These are phyloP conservation scores for Oncorhynchus tshawytscha DNA, from an alignment of 2,113 vertebrate species.

Conservation along the genomic window DNA sequence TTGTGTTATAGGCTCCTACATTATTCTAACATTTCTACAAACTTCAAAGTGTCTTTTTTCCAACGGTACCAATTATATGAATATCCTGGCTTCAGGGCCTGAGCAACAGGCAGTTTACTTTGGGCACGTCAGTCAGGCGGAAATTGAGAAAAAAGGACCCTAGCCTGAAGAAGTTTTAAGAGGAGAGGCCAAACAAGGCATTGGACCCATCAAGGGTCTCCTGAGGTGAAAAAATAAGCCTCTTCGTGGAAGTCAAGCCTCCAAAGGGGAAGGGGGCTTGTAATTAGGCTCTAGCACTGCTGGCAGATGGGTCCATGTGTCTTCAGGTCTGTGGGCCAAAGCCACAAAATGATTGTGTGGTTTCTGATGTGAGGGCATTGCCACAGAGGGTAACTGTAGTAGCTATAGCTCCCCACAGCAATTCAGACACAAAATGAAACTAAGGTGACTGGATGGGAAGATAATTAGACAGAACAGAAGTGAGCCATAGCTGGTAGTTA, in stretches of 20 bases:
- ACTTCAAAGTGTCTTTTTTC: no score
- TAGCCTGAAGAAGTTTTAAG: neutral
- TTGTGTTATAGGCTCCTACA: no score
- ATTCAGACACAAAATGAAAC: constrained; percentile 19
- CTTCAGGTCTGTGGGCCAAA: constrained; percentile 32
- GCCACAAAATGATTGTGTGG: constrained; percentile 46
- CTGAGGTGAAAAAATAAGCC: constrained; percentile 34
- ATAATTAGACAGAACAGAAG: neutral
- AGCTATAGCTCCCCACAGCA: neutral
- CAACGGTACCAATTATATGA: no score
- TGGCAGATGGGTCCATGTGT: constrained; percentile 54
- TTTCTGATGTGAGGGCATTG: constrained; percentile 20
- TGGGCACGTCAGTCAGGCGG: no score
- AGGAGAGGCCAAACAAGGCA: constrained; percentile 42
- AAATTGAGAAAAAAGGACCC: no score
- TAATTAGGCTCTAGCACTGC: constrained; percentile 47
- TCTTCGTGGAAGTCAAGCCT: constrained; percentile 48
- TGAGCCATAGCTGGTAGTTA: neutral
- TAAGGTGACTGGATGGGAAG: constrained; percentile 29
- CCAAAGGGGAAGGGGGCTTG: constrained; percentile 29
- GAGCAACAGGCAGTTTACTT: no score
- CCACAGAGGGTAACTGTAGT: constrained; percentile 15
- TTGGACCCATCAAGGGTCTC: constrained; percentile 24
- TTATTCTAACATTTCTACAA: no score
- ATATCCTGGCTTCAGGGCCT: no score